Evolutionary conservation across 2,888 invertebrate genomes (phyloP), one percentile per base, ranked within the genome.

Genomic region (Tipula confusa): DNA sequence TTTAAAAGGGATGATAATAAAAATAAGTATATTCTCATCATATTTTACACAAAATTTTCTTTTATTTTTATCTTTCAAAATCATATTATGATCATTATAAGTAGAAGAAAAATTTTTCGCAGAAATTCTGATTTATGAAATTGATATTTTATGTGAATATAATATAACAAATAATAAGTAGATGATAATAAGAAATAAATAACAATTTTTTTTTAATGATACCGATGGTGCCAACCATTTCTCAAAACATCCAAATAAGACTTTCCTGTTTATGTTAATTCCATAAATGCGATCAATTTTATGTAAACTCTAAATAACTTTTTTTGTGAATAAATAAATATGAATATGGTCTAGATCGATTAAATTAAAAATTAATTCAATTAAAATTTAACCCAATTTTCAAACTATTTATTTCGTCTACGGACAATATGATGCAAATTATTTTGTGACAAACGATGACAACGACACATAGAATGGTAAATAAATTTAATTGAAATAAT

Each of bases 71-170:
- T 64, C 64, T 64, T 24, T 64, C 64, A 64, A 64, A 64, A 11
- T 24, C 24, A 64, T 64, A 64, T 64, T 64, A 64, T 24, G 64
- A 64, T 64, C 64, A 64, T 64, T 64, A 64, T 64, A 64, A 24
- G 64, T 64, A 24, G 64, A 64, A 24, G 64, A 24, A 64, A 64
- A 64, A n/a, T n/a, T 24, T 64, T 64, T 64, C 64, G 18, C 1
- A 11, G 64, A 64, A 64, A 64, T 24, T 64, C 64, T 64, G 64
- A 64, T 64, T 64, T 64, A 64, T 64, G 64, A 64, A 64, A 64
- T 64, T 64, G 64, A 64, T 64, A 64, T 64, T 64, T 64, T 64
- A 64, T 64, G 24, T 64, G 64, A 64, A 64, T 64, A 43, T 43
- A 43, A 43, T 43, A 43, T 43, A 64, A 64, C 64, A 24, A 64